Evolutionary conservation across 30 jellyfish, hydroid and myxozoan genomes (phyloP), one percentile per base, ranked within the genome.

Genomic region (Euphysa ruthae): DNA sequence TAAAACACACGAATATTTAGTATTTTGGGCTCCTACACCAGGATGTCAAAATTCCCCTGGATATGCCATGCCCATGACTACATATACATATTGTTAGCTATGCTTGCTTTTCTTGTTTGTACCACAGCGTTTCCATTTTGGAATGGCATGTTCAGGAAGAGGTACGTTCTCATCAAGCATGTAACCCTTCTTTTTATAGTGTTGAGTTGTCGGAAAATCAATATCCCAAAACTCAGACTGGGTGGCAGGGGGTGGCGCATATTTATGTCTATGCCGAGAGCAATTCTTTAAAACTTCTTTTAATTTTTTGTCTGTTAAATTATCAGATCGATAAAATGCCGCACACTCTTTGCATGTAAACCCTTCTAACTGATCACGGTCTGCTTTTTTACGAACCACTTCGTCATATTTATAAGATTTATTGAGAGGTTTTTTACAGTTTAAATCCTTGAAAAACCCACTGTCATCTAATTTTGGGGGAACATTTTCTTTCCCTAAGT

Each of bases 151-250:
- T 3, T 30, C 65, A 0, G 96, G 96, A 31, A 85, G 51, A 22
- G 93, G n/a, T 49, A 44, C 79, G 26, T 78, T 69, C 56, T 85
- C 96, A 38, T 77, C 77, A 4, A 77, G 50, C 91, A 85, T 70
- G 25, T 61, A 73, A 13, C 93, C 91, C 30, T 86, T 86, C 33
- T 74, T 73, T 35, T 72, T 73, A 42, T 62, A 86, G 16, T 55
- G 92, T 35, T 74, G 95, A 0, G 94, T 86, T 6, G 58, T 58
- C 2, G 94, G 96, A 44, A 86, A 71, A 1, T 76, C 96, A 12
- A 86, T 32, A 1, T 78, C 70, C 96, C 96, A 86, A 46, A 86
- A 78, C 1, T 81, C 93, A 0, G 73, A 68, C 5, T 93, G 96
- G 13, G 96, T 86, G n/a, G 82, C 65, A 29, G 96, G 83, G 7